Base-by-base conservation (phyloP, 1,140 invertebrate genomes). In the Drosophila bocki region DNA sequence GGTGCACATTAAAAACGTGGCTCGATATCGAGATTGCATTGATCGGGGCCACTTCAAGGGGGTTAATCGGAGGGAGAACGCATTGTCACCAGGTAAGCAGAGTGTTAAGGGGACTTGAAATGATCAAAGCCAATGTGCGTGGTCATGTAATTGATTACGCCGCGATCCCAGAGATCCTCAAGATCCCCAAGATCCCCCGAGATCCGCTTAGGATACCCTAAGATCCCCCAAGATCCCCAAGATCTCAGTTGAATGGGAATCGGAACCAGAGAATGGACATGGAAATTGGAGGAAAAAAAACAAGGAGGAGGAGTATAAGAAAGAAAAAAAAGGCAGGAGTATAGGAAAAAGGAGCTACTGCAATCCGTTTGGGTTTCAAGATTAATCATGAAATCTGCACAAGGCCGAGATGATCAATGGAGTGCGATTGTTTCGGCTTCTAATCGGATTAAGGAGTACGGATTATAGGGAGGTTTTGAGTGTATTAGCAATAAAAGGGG, bases 1-100 rank as follows among this genome's bases (percentile, higher is more conserved):
- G 84, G 84, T 87, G 84, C 84, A 88, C 84, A 90, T 87, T 87
- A 90, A 87, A 88, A 88, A 83, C 70, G 64, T 62, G 69, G 71
- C 78, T 72, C 71, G 77, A 76, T 75, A 71, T 84, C 60, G 76
- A 74, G 82, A 84, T 84, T 84, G 82, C 77, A 84, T 83, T 77
- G 81, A 84, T 79, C 76, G 45, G 11, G 53, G 39, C 51, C 51
- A 54, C 51, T 37, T 7, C 22, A 1, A 39, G 7, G 13, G 29
- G n/a, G 11, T 51, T 51, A 33, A 51, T 6, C 3, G 7, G 8
- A 0, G 35, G 13, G 22, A 3, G 32, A 82, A 82, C 80, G 80
- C 80, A 82, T 82, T 82, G 80, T 82, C 75, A 63, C 75, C 72
- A 69, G 54, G 35, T 12, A 41, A 35, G 26, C 58, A 69, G 57